Conservation (phyloP, 2,888 invertebrate species). For the Micoletzkya japonica region DNA sequence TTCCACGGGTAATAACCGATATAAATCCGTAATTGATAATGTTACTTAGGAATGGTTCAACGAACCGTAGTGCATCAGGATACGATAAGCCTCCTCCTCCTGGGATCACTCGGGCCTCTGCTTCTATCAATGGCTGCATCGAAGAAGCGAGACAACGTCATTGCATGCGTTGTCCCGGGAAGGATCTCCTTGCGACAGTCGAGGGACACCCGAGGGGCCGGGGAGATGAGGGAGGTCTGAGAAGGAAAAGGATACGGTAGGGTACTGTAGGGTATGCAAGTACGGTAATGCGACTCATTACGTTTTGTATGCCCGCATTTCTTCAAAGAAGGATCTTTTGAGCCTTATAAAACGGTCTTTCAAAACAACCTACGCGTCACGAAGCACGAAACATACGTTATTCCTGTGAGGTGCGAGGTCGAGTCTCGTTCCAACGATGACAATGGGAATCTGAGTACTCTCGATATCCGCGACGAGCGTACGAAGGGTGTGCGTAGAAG, state of each 20-base stretch:
- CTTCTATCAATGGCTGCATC: slow-evolving; percentile 46
- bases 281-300: too few species aligned
- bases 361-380: slow-evolving; percentile 30
- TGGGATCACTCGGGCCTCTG: background rate
- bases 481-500: slow-evolving; percentile 11
- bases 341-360: too few species aligned
- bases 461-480: slow-evolving; percentile 43
- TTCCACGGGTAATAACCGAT: too few species aligned
- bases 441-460: slow-evolving; percentile 76
- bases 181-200: slow-evolving; percentile 51
- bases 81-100: slow-evolving; percentile 8
- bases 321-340: too few species aligned
- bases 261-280: background rate
- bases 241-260: background rate
- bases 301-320: too few species aligned
- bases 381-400: too few species aligned
- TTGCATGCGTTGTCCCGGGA: slow-evolving; percentile 89
- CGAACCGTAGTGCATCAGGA: too few species aligned
- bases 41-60: too few species aligned
- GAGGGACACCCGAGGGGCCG: slow-evolving; percentile 38
- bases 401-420: slow-evolving; percentile 69
- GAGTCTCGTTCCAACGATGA: slow-evolving; percentile 90
- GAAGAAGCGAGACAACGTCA: slow-evolving; percentile 75
- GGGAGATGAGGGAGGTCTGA: slow-evolving; percentile 13
- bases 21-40: too few species aligned